Base-by-base conservation (phyloP, 2,797 vertebrate species). In the Xenops minutus region DNA sequence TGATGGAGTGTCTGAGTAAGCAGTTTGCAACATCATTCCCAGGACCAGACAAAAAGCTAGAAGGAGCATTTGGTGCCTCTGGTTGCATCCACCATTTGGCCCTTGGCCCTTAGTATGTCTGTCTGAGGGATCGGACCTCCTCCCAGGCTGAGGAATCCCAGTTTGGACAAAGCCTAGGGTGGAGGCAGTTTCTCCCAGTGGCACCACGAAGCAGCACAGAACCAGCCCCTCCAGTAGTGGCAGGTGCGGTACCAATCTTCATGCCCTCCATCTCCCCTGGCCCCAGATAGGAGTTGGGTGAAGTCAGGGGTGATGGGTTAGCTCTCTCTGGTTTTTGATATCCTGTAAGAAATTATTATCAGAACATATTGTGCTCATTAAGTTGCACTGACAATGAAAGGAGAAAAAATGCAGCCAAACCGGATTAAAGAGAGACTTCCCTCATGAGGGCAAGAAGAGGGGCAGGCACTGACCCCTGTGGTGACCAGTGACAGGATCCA, bases 1-100 rank as follows among this genome's bases (percentile, higher is more conserved):
- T 30, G 27, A 14, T 5, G 5, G 23, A 39, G 17, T 8, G 36
- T 23, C 17, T 2, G n/a, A 14, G 7, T 12, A 8, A 6, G 23
- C 23, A 16, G 22, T 34, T 34, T 7, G 41, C 36, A 16, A 2
- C 3, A 7, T 21, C 9, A 7, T 19, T 39, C n/a, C 14, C 17
- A 39, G 30, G 59, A 10, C 20, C 21, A 8, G 43, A 8, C 0
- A 1, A 49, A 34, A 15, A 26, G 2, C 2, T 8, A 1, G 2
- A 34, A 23, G 11, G 8, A 5, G 10, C 6, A 20, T 23, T 32
- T 16, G 16, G 8, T 0, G 2, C 34, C 36, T 64, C 32, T 1
- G 0, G 6, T 27, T 1, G 0, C 29, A 36, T 10, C 6, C 23
- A 12, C 7, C 0, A 0, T 49, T 17, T 12, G 10, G 27, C 5